A percentile compares a stretch with the other conserved stretches of the same genome.
These are phyloP conservation scores for Bedellia somnulentella DNA, from an alignment of 2,888 invertebrate genomes.

Conservation along the genomic window DNA sequence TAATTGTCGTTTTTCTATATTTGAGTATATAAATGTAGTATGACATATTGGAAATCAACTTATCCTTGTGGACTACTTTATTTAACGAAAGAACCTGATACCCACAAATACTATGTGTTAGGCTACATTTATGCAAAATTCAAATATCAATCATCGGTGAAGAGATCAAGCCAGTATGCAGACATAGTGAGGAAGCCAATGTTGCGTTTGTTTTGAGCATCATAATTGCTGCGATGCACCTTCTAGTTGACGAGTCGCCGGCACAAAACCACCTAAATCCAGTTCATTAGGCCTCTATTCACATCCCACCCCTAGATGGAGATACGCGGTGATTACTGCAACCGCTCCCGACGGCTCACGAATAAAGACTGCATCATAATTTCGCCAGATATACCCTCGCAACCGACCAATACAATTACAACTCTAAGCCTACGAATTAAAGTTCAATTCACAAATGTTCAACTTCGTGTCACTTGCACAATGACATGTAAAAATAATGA, in stretches of 20 bases:
- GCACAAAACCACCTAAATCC: conserved; percentile 62
- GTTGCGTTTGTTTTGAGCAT: conserved; percentile 49
- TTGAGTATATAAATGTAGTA: too few relatives aligned
- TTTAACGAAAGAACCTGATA: too few relatives aligned
- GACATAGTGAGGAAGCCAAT: conserved; percentile 14
- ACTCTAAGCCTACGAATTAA: conserved; percentile 27
- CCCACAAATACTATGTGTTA: too few relatives aligned
- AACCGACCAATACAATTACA: conserved; percentile 23
- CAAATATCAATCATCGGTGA: too few relatives aligned
- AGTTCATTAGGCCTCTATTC: conserved; percentile 62
- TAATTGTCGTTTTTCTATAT: too few relatives aligned
- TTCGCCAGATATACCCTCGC: conserved; percentile 55
- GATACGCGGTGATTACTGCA: conserved; percentile 63
- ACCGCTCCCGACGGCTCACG: conserved; percentile 61
- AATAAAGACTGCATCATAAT: conserved; percentile 63
- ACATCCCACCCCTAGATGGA: conserved; percentile 57
- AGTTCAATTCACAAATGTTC: conserved; percentile 28
- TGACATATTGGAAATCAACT: too few relatives aligned
- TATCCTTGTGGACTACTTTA: too few relatives aligned
- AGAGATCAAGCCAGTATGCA: background rate
- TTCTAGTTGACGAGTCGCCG: conserved; percentile 49
- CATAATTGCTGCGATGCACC: conserved; percentile 57
- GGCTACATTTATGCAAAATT: too few relatives aligned
- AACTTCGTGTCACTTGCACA: conserved; percentile 49
- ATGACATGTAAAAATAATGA: conserved; percentile 62